Percentiles rank a stretch among this genome's conserved stretches.
Evolutionary conservation across 2,797 vertebrate genomes (phyloP).

Genomic region (Cuniculus paca): DNA sequence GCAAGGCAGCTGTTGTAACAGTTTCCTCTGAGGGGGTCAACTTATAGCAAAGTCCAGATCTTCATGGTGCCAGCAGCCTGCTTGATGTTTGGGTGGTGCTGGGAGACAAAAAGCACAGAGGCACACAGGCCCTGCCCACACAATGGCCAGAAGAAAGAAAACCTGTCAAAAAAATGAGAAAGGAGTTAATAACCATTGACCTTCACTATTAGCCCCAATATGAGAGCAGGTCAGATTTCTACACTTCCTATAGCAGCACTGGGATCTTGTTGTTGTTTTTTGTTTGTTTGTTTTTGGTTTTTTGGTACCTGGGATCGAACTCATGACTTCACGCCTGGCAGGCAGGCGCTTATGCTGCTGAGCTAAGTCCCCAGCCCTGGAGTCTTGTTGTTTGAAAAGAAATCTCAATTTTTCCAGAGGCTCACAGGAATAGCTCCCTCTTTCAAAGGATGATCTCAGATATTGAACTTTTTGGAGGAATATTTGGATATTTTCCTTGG

Average conservation of each 20-base stretch:
- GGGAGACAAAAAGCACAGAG: no score
- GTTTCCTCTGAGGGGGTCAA: no score
- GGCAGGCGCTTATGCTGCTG: no score
- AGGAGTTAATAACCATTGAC: not conserved
- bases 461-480: not conserved
- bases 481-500: not conserved
- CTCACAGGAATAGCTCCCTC: not conserved
- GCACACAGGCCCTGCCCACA: no score
- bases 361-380: no score
- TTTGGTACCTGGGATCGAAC: no score
- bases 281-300: no score
- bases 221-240: not conserved
- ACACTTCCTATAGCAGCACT: not conserved
- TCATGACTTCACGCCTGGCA: no score
- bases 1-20: no score
- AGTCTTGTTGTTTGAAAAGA: not conserved
- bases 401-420: not conserved
- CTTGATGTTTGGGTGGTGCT: no score
- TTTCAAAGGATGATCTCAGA: not conserved
- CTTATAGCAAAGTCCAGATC: no score
- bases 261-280: not conserved
- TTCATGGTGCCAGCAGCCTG: no score
- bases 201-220: not conserved
- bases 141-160: not conserved
- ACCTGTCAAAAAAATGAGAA: not conserved